A percentile compares a stretch with the other conserved stretches of the same genome.
Evolutionary conservation across 2,888 invertebrate genomes (phyloP).

Genomic region (Stramonita haemastoma): DNA sequence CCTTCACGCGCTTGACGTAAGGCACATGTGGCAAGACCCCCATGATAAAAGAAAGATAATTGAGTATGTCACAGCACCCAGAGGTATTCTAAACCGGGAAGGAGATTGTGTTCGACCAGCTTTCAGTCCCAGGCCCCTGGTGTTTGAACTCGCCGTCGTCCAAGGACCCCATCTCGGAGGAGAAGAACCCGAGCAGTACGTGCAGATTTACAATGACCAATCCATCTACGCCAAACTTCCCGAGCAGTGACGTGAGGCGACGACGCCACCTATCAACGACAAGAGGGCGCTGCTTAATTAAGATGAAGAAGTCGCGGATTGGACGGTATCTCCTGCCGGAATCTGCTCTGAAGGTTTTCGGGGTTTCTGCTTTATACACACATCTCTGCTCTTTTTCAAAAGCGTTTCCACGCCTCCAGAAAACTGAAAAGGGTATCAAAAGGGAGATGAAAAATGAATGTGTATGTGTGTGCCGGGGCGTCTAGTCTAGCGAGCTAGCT

Average conservation of each 20-base stretch:
- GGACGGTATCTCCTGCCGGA: background rate
- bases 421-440: background rate
- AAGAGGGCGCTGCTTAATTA: conserved; percentile 1
- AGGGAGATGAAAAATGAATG: background rate
- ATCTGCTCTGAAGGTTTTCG: background rate
- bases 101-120: background rate
- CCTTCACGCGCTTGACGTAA: conserved; percentile 34
- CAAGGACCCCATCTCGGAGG: conserved; percentile 9
- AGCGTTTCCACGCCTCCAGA: background rate
- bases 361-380: background rate
- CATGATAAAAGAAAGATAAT: conserved; percentile 38
- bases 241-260: conserved; percentile 34
- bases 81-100: conserved; percentile 5
- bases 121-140: background rate
- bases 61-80: conserved; percentile 24
- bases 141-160: background rate
- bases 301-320: conserved; percentile 27
- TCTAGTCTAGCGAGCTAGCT: too few species aligned
- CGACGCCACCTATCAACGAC: conserved; percentile 36
- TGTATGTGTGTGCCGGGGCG: background rate
- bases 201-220: conserved; percentile 39
- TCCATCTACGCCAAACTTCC: conserved; percentile 33
- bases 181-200: conserved; percentile 2
- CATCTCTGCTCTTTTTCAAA: background rate
- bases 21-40: conserved; percentile 37